phyloP scores from a whole-genome alignment of 2,888 invertebrate species.

The Nectonema munidae region DNA sequence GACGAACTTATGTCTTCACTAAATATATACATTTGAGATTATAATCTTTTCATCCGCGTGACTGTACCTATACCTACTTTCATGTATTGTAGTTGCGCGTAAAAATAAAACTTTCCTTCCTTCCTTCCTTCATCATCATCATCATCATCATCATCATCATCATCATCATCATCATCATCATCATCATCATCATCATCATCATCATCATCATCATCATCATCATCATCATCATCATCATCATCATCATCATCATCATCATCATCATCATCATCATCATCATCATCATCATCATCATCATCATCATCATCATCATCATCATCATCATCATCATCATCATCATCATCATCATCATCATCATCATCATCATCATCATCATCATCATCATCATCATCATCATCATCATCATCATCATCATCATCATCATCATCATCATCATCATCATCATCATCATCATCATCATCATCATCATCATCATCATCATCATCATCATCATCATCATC shows the following conservation, averaged over 20 bases:
- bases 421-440: constrained; percentile 11
- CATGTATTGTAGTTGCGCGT: no score
- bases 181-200: constrained; percentile 7
- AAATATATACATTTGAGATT: no score
- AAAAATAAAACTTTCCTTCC: no score
- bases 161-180: constrained; percentile 1
- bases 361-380: constrained; percentile 12
- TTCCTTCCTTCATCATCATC: constrained; percentile 27
- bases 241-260: constrained; percentile 7
- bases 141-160: constrained; percentile 8
- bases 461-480: constrained; percentile 10
- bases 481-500: constrained; percentile 12
- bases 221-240: constrained; percentile 7
- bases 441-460: constrained; percentile 10
- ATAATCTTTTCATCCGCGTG: no score
- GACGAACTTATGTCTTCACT: no score
- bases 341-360: constrained; percentile 9
- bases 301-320: constrained; percentile 7
- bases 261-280: constrained; percentile 8
- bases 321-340: constrained; percentile 8
- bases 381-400: constrained; percentile 12
- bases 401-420: constrained; percentile 12
- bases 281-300: constrained; percentile 7
- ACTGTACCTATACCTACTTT: no score
- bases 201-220: constrained; percentile 8